Evolutionary conservation across 2,888 invertebrate genomes (phyloP).

Genomic region (Eupelmus urozonus): DNA sequence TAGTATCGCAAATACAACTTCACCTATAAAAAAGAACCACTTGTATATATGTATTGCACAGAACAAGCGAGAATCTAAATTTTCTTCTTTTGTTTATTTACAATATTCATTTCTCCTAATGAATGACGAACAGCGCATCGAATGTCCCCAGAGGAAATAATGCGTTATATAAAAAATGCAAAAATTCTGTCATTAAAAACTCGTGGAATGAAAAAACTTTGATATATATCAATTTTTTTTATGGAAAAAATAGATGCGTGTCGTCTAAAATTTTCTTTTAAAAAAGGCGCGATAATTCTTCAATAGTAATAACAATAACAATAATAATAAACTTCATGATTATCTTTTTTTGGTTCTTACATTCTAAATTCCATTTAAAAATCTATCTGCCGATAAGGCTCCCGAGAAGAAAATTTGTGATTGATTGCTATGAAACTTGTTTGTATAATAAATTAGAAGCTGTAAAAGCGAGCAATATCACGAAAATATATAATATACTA

Average conservation of each 20-base stretch:
- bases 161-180: slow-evolving; percentile 46
- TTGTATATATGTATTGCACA: slow-evolving; percentile 48
- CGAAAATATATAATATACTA: slow-evolving; percentile 14
- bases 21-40: slow-evolving; percentile 43
- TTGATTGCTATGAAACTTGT: slow-evolving; percentile 20
- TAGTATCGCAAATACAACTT: slow-evolving; percentile 26
- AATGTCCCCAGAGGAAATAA: slow-evolving; percentile 40
- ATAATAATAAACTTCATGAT: slow-evolving; percentile 8
- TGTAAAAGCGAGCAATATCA: slow-evolving; percentile 50
- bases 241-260: neutral
- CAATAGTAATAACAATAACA: slow-evolving; percentile 3
- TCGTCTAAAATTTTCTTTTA: slow-evolving; percentile 17
- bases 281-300: slow-evolving; percentile 5
- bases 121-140: slow-evolving; percentile 47
- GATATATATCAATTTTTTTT: slow-evolving; percentile 2
- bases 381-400: neutral
- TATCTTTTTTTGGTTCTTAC: slow-evolving; percentile 7
- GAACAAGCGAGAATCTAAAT: slow-evolving; percentile 32
- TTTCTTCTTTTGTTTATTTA: slow-evolving; percentile 31
- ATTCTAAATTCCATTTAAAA: slow-evolving; percentile 20
- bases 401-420: slow-evolving; percentile 29
- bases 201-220: slow-evolving; percentile 39
- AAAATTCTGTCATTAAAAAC: slow-evolving; percentile 36
- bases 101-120: slow-evolving; percentile 39
- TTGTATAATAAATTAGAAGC: slow-evolving; percentile 42